A percentile compares a stretch with the other conserved stretches of the same genome.
phyloP scores from a whole-genome alignment of 2,113 vertebrate species.

The Platichthys flesus region DNA sequence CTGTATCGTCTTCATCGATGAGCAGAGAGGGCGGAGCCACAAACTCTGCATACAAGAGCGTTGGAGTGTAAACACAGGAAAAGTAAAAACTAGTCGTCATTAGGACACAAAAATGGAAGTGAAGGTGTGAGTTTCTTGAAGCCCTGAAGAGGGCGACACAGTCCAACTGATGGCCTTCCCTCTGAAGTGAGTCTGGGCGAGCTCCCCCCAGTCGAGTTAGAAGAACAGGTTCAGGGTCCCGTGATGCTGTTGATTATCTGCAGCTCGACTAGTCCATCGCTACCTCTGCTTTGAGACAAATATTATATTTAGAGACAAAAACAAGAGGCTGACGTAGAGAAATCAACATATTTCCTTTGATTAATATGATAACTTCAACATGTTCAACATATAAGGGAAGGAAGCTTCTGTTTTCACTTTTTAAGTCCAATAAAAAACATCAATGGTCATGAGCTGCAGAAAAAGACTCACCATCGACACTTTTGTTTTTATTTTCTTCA shows the following conservation, averaged over 20 bases:
- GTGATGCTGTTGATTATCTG: background rate
- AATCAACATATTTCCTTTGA: too few species aligned
- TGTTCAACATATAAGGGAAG: background rate
- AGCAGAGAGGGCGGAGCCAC: conserved; percentile 16
- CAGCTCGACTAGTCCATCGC: conserved; percentile 61
- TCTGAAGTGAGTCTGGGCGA: conserved; percentile 10
- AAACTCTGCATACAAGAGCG: conserved; percentile 23
- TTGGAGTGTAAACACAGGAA: conserved; percentile 19
- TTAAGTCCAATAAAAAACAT: too few species aligned
- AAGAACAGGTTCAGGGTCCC: conserved; percentile 34
- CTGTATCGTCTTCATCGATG: conserved; percentile 12
- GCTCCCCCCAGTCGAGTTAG: background rate
- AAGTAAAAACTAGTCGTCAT: conserved; percentile 20
- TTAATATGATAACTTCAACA: background rate
- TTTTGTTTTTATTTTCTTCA: conserved; percentile 67
- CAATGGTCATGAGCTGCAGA: too few species aligned
- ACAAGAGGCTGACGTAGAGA: background rate
- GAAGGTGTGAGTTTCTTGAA: conserved; percentile 47
- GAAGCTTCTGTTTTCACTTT: background rate
- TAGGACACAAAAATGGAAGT: conserved; percentile 20
- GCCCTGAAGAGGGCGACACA: conserved; percentile 73
- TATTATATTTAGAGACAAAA: background rate
- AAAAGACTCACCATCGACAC: conserved; percentile 66
- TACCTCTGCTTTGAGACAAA: conserved; percentile 48
- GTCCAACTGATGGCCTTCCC: conserved; percentile 48